Evolutionary conservation across 1,140 invertebrate genomes (phyloP).

Genomic region (Spodoptera litura): DNA sequence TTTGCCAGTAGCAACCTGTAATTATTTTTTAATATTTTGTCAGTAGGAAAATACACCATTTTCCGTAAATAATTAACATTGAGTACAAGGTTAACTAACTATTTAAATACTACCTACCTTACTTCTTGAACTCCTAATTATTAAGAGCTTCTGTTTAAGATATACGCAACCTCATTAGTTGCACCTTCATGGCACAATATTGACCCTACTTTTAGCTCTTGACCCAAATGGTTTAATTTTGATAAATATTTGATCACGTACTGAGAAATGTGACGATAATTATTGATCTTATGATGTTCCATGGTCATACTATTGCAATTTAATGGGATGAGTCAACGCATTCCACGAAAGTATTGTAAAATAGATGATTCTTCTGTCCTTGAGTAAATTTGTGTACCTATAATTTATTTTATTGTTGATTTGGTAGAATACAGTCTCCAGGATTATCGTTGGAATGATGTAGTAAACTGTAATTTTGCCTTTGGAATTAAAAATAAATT

Average conservation of each 20-base stretch:
- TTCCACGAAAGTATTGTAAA: background rate
- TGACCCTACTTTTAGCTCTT: constrained; percentile 14
- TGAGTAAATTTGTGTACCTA: too few relatives aligned
- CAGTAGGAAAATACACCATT: too few relatives aligned
- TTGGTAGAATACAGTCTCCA: too few relatives aligned
- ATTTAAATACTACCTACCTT: background rate
- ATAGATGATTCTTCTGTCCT: background rate
- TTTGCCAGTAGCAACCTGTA: too few relatives aligned
- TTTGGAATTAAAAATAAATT: too few relatives aligned
- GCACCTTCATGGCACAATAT: constrained; percentile 16
- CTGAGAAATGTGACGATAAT: constrained; percentile 1
- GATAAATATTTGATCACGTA: constrained; percentile 24
- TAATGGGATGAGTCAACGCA: background rate
- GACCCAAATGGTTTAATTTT: constrained; percentile 26
- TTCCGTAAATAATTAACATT: too few relatives aligned
- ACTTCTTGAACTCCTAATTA: background rate
- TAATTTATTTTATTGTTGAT: too few relatives aligned
- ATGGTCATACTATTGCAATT: constrained; percentile 10
- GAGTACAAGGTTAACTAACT: too few relatives aligned
- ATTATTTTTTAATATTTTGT: too few relatives aligned
- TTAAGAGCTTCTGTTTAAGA: constrained; percentile 20
- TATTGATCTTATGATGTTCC: constrained; percentile 4
- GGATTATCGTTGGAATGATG: too few relatives aligned
- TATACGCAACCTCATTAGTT: background rate
- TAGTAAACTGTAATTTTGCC: too few relatives aligned